Base-by-base conservation (phyloP, 2,113 vertebrate species). In the Planiliza haematocheilus region DNA sequence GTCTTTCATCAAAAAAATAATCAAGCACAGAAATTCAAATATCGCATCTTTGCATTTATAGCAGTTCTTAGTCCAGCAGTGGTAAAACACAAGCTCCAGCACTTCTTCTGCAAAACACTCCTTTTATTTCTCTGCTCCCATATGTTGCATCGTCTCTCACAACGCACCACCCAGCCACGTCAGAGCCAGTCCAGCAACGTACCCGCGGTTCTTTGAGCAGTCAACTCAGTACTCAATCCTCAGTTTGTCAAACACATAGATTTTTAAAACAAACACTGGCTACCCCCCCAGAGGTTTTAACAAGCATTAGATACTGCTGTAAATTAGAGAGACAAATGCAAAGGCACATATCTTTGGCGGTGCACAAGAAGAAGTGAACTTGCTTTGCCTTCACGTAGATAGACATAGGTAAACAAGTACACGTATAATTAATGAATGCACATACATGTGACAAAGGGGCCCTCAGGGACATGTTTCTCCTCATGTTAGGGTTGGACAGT, bases 311-410 rank as follows among this genome's bases (percentile, higher is more conserved):
- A 51, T 55, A 7, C 34, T 30, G 63, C 66, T 24, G 38, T 76
- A 67, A 66, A 86, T 79, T 49, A 82, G 66, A 74, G 4, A 66
- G 42, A 58, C 55, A 18, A 42, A 80, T 83, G 74, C 79, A 80
- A 70, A 73, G 65, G 56, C 63, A 77, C 55, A 80, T 30, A 5
- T 48, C 51, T 74, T 45, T 38, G 30, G 57, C 65, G 42, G 53
- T 18, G 52, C 16, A 16, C 39, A 39, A 12, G 12, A 12, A 24
- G 30, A 52, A 55, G 51, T 67, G 21, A 56, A 34, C 52, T 39
- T 52, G 7, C 18, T 38, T 70, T 59, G 9, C 10, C 34, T 43
- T 39, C 41, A 10, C 7, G 45, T 16, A 65, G 51, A 65, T 20
- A 45, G 20, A 49, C 1, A 14, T n/a, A 70, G 14, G 36, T 65